Base-by-base conservation (phyloP, 2,888 invertebrate species). In the Drosophila formosana region DNA sequence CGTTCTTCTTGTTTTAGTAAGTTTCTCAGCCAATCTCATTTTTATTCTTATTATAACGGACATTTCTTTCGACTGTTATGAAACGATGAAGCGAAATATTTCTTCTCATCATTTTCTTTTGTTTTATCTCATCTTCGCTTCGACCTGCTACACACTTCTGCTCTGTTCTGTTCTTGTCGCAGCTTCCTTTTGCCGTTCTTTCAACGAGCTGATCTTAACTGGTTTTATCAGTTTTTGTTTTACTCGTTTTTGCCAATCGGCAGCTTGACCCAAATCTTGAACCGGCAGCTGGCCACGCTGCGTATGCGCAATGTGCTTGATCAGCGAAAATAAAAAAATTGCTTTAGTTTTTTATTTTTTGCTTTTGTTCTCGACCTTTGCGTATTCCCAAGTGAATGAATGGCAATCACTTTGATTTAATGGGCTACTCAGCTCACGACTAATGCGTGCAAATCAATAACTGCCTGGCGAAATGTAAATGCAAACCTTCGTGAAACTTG, bases 301-400 rank as follows among this genome's bases (percentile, higher is more conserved):
- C 77, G 72, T 76, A 75, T 76, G 57, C 66, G 75, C 53, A 67
- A 72, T 76, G 13, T 41, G 26, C n/a, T n/a, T 18, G 13, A 47
- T 3, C 6, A 47, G 13, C 37, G 26, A n/a, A 47, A 28, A 46
- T 11, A 46, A 7, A 46, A n/a, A 28, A 46, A 46, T 28, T 46
- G n/a, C 26, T 28, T 28, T 28, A 46, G n/a, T 7, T 28, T 13
- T 46, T n/a, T 11, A 9, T 47, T 4, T 28, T 5, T 18, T 26
- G 6, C 13, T 43, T 30, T 30, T 51, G 30, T 25, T 41, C 30
- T 51, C 13, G 39, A 45, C 34, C 25, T 25, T 34, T 32, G 32
- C 56, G 37, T 18, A 57, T 28, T 11, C 4, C n/a, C 18, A 9
- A 39, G 18, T 28, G 9, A 30, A 41, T 43, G 41, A 41, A 50